A percentile compares a stretch with the other conserved stretches of the same genome.
Conservation (phyloP, 2,113 vertebrate species). For the Zosterops pallidus region DNA sequence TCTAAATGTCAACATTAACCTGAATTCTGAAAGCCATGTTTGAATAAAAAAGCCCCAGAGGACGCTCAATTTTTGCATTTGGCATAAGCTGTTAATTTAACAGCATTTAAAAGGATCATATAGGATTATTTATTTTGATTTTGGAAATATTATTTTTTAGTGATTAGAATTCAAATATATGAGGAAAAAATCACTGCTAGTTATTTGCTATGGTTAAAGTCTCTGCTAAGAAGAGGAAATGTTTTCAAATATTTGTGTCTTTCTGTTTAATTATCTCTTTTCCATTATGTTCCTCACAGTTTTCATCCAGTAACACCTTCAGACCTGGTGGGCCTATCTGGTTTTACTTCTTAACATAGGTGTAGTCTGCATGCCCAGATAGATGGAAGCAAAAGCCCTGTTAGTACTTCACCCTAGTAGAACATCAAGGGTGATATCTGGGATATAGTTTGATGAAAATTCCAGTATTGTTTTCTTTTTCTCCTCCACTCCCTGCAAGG, state of each 20-base stretch:
- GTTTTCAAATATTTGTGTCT: not conserved
- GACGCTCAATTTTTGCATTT: not conserved
- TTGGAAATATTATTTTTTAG: not conserved
- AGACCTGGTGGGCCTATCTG: not conserved
- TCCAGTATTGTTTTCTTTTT: not conserved
- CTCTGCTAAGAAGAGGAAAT: not conserved
- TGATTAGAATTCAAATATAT: not conserved
- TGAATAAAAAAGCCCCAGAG: not conserved
- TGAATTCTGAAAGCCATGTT: not conserved
- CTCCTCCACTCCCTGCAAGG: not conserved
- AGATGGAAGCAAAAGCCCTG: not conserved
- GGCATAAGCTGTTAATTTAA: not conserved
- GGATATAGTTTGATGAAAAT: not conserved
- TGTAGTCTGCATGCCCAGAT: not conserved
- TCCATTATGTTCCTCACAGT: slow-evolving; percentile 8
- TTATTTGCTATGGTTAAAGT: not conserved
- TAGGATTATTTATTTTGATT: not conserved
- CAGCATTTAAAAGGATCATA: not conserved
- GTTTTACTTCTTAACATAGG: not conserved
- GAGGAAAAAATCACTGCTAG: not conserved
- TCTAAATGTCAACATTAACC: not conserved
- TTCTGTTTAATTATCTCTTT: not conserved
- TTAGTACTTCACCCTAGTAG: not conserved
- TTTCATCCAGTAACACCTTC: not conserved
- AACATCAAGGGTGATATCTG: not conserved